These are phyloP conservation scores for Eulithis testata DNA, from an alignment of 2,888 invertebrate species.

Conservation along the genomic window DNA sequence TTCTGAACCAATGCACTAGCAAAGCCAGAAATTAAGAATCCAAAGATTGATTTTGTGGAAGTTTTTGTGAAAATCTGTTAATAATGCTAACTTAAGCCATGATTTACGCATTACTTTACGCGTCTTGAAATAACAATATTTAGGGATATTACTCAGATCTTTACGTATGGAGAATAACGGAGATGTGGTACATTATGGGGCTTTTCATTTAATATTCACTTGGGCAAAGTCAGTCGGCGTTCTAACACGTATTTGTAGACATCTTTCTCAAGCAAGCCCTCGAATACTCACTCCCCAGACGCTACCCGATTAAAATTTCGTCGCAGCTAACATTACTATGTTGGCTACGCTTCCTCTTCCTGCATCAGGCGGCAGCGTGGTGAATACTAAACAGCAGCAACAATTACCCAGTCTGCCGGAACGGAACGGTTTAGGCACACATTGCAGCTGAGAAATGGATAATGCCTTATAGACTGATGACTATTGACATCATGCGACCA, in stretches of 20 bases:
- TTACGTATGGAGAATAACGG: no score
- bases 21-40: no score
- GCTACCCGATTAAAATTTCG: slow-evolving; percentile 33
- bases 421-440: slow-evolving; percentile 58
- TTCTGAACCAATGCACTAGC: no score
- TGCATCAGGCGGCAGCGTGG: slow-evolving; percentile 50
- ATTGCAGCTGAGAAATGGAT: slow-evolving; percentile 32
- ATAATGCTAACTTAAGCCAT: no score
- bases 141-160: no score
- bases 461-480: background rate
- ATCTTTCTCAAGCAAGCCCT: slow-evolving; percentile 4
- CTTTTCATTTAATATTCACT: no score
- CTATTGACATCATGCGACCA: background rate
- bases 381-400: slow-evolving; percentile 61
- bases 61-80: no score
- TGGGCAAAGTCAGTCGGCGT: no score
- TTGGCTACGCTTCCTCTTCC: slow-evolving; percentile 64
- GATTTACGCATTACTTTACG: no score
- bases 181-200: no score
- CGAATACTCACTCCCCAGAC: slow-evolving; percentile 12
- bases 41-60: no score
- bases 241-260: background rate
- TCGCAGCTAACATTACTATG: slow-evolving; percentile 53
- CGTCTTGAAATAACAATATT: no score
- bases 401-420: slow-evolving; percentile 54